Base-by-base conservation (phyloP, 2,113 vertebrate genomes). In the Zingel zingel region DNA sequence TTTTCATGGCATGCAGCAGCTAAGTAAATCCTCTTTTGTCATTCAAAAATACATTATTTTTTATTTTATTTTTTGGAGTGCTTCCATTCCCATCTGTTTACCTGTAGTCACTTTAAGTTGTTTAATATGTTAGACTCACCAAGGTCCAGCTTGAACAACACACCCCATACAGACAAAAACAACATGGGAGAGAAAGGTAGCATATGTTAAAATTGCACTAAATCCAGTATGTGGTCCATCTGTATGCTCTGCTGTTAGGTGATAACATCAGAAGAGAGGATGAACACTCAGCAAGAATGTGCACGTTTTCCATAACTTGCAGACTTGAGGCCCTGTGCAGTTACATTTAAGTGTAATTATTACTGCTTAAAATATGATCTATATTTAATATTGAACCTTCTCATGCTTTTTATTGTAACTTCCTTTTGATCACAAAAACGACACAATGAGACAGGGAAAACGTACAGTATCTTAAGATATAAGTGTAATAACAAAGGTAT, bases 241-340 rank as follows among this genome's bases (percentile, higher is more conserved):
- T 87, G 74, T 33, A 82, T 73, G 63, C 61, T 88, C 65, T 71
- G 61, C 56, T 14, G 80, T 81, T 43, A 65, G 77, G 65, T 87
- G 63, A 81, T 74, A 83, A 81, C 69, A 85, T 82, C 72, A 75
- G 23, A 64, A 13, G 16, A 77, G 39, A 82, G 33, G 68, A 69
- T 48, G 83, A 68, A 84, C 45, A 78, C 76, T 89, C 77, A 82
- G 78, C 84, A 85, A n/a, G 58, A 87, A 81, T 3, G n/a, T 15
- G n/a, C 51, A 56, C 65, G 30, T 8, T 30, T 3, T 8, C 5
- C 27, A 51, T 54, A 27, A 59, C 67, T 25, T 69, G 36, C 63
- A 78, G 74, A 54, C n/a, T 21, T 65, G 6, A 51, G 25, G 3
- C n/a, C 47, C 16, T 30, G 15, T 64, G 43, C n/a, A 48, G 11